Conservation (phyloP, 2,888 invertebrate genomes). For the Caenorhabditis afra region DNA sequence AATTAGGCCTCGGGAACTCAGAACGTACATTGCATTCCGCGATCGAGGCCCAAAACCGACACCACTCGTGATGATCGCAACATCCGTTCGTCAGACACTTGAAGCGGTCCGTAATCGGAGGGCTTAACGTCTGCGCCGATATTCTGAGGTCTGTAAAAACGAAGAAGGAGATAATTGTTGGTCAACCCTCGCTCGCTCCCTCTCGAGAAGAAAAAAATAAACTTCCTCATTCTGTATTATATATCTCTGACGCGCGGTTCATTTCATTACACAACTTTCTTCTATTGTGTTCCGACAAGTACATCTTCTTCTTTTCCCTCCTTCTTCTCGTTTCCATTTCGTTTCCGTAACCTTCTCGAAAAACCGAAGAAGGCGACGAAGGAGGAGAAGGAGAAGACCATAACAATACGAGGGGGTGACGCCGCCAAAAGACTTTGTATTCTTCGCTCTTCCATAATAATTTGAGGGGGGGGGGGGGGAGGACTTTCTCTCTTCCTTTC, state of each 20-base stretch:
- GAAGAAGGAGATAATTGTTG: not conserved
- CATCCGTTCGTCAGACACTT: constrained; percentile 76
- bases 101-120: constrained; percentile 73
- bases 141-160: constrained; percentile 35
- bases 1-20: constrained; percentile 1
- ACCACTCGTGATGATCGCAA: constrained; percentile 79
- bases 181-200: not conserved
- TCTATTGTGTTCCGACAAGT: constrained; percentile 46
- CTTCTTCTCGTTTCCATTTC: constrained; percentile 14
- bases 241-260: no score
- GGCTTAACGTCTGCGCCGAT: constrained; percentile 67
- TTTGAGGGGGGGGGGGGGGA: no score
- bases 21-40: constrained; percentile 71
- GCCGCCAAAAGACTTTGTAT: not conserved
- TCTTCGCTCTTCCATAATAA: constrained; percentile 13
- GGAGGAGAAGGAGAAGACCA: constrained; percentile 6
- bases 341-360: constrained; percentile 31
- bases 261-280: constrained; percentile 12
- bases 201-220: not conserved
- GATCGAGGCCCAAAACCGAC: constrained; percentile 73
- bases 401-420: constrained; percentile 21
- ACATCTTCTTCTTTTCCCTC: constrained; percentile 3
- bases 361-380: not conserved
- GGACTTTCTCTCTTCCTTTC: constrained; percentile 34
- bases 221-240: not conserved